Evolutionary conservation across 2,113 vertebrate genomes (phyloP), one percentile per base, ranked within the genome.

Genomic region (Thalassoma bifasciatum): DNA sequence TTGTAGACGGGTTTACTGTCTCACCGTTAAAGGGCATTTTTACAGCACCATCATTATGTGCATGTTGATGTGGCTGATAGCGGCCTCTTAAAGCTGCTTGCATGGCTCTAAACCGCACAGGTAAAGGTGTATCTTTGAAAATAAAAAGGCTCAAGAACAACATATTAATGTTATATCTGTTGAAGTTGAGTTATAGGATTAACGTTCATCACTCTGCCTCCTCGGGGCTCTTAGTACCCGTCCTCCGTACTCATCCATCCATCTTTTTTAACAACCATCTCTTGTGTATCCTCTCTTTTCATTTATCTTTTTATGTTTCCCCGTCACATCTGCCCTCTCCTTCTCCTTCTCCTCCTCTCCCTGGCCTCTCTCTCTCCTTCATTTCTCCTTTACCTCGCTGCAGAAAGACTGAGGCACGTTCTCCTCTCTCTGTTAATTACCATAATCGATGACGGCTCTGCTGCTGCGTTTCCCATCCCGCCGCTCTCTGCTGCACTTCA

Each of bases 391-490:
- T 63, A 53, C 23, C 5, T 30, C 12, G 0, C 34, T 37, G 72
- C 72, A 66, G 67, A 79, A 77, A 52, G 53, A 81, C 46, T 0
- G 16, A 78, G 59, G 37, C 81, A 57, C 51, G 37, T 84, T 82
- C 76, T 79, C 30, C 30, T n/a, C n/a, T 70, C 71, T 54, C 56
- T 4, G 58, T 77, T 90, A 80, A 88, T 90, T 67, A 74, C 62
- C 60, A 69, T 88, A 88, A 90, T 86, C 85, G 36, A 86, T 82
- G 74, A 49, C 22, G 40, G 79, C 78, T 72, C 66, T 37, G 38
- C 63, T 56, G 22, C 74, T 3, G 17, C 5, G 75, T 70, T 10
- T 30, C 66, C 71, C 59, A 22, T 54, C 24, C 52, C 66, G 46
- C 73, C 21, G 30, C 30, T 30, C 6, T 30, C 30, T 30, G 46